Evolutionary conservation across 2,113 vertebrate species (phyloP), one percentile per base, ranked within the genome.

Genomic region (Caracal caracal): DNA sequence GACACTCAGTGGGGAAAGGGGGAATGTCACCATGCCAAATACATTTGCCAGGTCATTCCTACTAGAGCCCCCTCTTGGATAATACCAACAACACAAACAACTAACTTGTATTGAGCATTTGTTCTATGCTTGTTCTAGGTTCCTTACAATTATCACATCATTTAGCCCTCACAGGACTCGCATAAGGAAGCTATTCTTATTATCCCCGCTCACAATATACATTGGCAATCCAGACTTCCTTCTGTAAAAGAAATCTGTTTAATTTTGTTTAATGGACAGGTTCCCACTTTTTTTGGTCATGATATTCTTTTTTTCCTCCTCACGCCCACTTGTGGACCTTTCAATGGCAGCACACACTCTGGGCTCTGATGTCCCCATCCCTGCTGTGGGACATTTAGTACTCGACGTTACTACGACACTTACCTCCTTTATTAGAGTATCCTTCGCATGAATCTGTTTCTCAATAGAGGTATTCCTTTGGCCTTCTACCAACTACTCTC

Each of bases 341-440:
- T 35, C 59, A 19, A 3, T 15, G 0, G 28, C 30, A 9, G 65
- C 1, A 3, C 59, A 7, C 13, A 3, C 49, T n/a, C 30, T 11
- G 49, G 61, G 26, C 78, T 51, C 17, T 7, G 9, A 12, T 4
- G 56, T 49, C 40, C 17, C 37, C 6, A 2, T 37, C 47, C 17
- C 37, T 22, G 33, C 20, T 2, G 0, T 4, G 12, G 30, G 26
- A 9, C 3, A 37, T 1, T 26, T 12, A 10, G 33, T 33, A 10
- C 11, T 71, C 30, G 28, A 47, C 26, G 9, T 20, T 10, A n/a
- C 0, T 9, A n/a, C 30, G 10, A 33, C 28, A 7, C 15, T 47
- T 3, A 24, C 37, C 71, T 37, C 17, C 30, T 3, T 24, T 30
- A 6, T 19, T 66, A 12, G 26, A 59, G 51, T n/a, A 61, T 24